Percentiles rank a stretch among this genome's conserved stretches.
These are phyloP conservation scores for Drosophila triauraria DNA, from an alignment of 1,140 invertebrate species.

Conservation along the genomic window DNA sequence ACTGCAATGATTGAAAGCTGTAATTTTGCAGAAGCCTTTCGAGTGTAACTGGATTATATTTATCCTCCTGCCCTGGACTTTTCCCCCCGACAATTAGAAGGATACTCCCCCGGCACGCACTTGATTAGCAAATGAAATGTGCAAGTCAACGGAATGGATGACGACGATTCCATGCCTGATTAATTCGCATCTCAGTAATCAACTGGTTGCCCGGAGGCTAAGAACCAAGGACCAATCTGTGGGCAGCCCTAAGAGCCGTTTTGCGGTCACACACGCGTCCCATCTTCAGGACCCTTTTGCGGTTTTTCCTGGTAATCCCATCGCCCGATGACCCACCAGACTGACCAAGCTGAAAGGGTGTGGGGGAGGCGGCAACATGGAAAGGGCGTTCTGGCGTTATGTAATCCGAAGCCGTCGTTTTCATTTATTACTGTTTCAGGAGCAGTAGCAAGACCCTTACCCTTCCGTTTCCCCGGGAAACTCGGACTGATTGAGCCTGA, in stretches of 20 bases:
- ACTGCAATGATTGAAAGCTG: conserved; percentile 68
- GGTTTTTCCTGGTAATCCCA: conserved; percentile 47
- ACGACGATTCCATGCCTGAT: conserved; percentile 53
- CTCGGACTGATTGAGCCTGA: conserved; percentile 65
- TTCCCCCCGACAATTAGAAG: conserved; percentile 49
- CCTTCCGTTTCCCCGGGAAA: conserved; percentile 50
- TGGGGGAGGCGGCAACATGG: conserved; percentile 18
- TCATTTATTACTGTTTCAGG: conserved; percentile 50
- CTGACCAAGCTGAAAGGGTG: conserved; percentile 33
- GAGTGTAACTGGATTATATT: conserved; percentile 28
- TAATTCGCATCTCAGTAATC: conserved; percentile 64
- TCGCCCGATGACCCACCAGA: conserved; percentile 33
- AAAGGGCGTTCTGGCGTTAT: conserved; percentile 60
- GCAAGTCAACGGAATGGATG: conserved; percentile 43
- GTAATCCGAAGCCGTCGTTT: conserved; percentile 65
- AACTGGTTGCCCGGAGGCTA: conserved; percentile 26
- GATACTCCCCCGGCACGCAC: conserved; percentile 10
- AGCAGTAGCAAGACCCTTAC: conserved; percentile 20
- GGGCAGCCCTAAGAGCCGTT: conserved; percentile 52
- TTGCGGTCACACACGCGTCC: conserved; percentile 60
- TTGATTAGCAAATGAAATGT: conserved; percentile 50
- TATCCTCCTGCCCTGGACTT: conserved; percentile 1
- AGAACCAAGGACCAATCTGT: conserved; percentile 15
- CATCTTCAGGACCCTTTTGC: conserved; percentile 40
- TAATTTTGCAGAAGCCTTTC: conserved; percentile 70